Evolutionary conservation across 2,888 invertebrate species (phyloP).

Genomic region (Podabrus alpinus): DNA sequence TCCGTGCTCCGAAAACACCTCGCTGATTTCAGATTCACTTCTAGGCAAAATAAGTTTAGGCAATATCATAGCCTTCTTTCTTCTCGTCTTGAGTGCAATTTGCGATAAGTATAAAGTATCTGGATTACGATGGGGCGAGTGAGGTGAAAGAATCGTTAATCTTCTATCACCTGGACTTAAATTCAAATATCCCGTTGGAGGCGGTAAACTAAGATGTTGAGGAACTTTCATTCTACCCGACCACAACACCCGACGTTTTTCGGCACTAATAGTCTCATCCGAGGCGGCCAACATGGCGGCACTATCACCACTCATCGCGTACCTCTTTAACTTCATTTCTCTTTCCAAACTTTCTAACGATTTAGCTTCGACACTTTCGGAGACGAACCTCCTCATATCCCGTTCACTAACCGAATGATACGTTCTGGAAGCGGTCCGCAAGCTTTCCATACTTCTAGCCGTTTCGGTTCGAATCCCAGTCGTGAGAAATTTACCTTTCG

Average conservation of each 20-base stretch:
- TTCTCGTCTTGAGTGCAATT: conserved; percentile 58
- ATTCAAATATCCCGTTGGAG: conserved; percentile 62
- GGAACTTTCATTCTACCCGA: conserved; percentile 68
- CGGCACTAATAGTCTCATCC: conserved; percentile 60
- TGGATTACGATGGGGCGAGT: conserved; percentile 71
- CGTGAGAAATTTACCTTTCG: conserved; percentile 60
- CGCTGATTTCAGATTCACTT: conserved; percentile 74
- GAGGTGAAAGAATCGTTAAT: conserved; percentile 80
- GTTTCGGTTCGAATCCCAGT: conserved; percentile 62
- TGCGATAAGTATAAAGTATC: conserved; percentile 69
- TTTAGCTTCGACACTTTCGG: conserved; percentile 59
- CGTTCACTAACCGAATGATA: conserved; percentile 70
- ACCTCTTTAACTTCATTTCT: conserved; percentile 61
- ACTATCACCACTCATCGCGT: conserved; percentile 67
- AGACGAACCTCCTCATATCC: conserved; percentile 62
- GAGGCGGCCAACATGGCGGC: conserved; percentile 51
- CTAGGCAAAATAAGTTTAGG: conserved; percentile 76
- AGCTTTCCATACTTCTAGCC: conserved; percentile 73
- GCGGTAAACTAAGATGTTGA: conserved; percentile 72
- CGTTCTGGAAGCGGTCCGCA: conserved; percentile 63
- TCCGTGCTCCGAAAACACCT: conserved; percentile 67
- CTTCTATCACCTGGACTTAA: conserved; percentile 62
- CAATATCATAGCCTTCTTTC: conserved; percentile 74
- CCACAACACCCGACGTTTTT: conserved; percentile 69
- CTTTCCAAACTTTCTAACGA: conserved; percentile 65